Evolutionary conservation across 2,888 invertebrate genomes (phyloP), one percentile per base, ranked within the genome.

Genomic region (Cryptosula pallasiana): DNA sequence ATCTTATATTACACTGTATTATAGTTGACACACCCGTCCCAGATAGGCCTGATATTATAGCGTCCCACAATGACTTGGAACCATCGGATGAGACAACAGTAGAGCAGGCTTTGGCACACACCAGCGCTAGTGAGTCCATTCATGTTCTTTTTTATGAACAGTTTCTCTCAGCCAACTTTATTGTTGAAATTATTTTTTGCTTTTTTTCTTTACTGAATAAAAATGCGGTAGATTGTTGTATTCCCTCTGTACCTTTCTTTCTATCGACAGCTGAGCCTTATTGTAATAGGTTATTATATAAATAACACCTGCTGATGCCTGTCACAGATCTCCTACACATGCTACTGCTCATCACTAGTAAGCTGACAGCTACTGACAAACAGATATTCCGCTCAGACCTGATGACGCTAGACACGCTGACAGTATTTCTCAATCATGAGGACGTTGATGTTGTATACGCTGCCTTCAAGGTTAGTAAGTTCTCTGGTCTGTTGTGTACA

Each of bases 241-340:
- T n/a, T n/a, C n/a, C n/a, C n/a, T n/a, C n/a, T n/a, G n/a, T n/a
- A n/a, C n/a, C n/a, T n/a, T n/a, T n/a, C n/a, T n/a, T n/a, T n/a
- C n/a, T n/a, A n/a, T n/a, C n/a, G n/a, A n/a, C n/a, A n/a, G n/a
- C n/a, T n/a, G n/a, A n/a, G n/a, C n/a, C n/a, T n/a, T n/a, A n/a
- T n/a, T n/a, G n/a, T n/a, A n/a, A n/a, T n/a, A n/a, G n/a, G n/a
- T n/a, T n/a, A n/a, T n/a, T n/a, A n/a, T n/a, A n/a, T n/a, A n/a
- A n/a, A n/a, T n/a, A n/a, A n/a, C n/a, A n/a, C n/a, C n/a, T n/a
- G n/a, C n/a, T n/a, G n/a, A n/a, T n/a, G 45, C 45, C 45, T 45
- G 45, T 45, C 45, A 45, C 32, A 63, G 63, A 63, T 34, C 63
- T 63, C 63, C 63, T 63, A 5, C 63, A 63, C 63, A 63, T 32